Evolutionary conservation across 2,888 invertebrate genomes (phyloP), one percentile per base, ranked within the genome.

Genomic region (Watsonalla binaria): DNA sequence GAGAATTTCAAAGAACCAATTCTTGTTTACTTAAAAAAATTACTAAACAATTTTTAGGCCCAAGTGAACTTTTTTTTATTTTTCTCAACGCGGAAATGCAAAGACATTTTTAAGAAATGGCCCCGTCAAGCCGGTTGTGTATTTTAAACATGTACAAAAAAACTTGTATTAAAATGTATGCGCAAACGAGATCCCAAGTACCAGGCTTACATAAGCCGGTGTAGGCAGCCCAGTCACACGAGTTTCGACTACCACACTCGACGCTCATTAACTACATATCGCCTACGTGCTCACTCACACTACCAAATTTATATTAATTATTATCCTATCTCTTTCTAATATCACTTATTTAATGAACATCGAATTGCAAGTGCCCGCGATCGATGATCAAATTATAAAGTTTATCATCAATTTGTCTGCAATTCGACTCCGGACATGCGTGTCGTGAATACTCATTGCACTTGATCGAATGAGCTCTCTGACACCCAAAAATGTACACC

Each of bases 21-120:
- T 70, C 66, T 68, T 70, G 68, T 70, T 65, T 58, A 64, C 58
- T 55, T 57, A 59, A 62, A 70, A 66, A 62, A 70, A 66, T 65
- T 56, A 60, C 54, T 57, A 68, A 72, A 71, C 70, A 69, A 74
- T 72, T 82, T 80, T 86, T 78, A 77, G 81, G 76, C 82, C 80
- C 79, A 80, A 85, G 85, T 80, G 81, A 81, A 74, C 78, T 78
- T 82, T 84, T n/a, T 75, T 84, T 84, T 82, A 81, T 74, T 83
- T 86, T 86, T 84, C 78, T 76, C 70, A 78, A 87, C 74, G 82
- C 85, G 90, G 89, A 90, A 90, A 90, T 84, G 86, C 82, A 84
- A 84, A 83, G 84, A 80, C 72, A 77, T 74, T 83, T 85, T 85
- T 79, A 82, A 84, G 78, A 84, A 82, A 82, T 78, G 76, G 75